Conservation (phyloP, 2,888 invertebrate genomes). For the Ornithoptera alexandrae region DNA sequence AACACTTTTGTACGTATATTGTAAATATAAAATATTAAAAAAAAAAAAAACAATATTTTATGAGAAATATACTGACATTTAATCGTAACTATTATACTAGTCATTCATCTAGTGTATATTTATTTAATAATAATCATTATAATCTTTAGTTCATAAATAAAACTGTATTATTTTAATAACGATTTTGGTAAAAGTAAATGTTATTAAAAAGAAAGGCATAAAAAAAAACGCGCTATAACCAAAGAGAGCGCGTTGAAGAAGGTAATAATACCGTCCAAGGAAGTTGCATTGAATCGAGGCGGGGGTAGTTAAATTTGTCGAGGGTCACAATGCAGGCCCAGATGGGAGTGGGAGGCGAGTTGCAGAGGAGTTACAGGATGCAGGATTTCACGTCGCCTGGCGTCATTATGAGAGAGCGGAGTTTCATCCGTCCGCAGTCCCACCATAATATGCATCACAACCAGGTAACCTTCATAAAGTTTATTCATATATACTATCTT, state of each 20-base stretch:
- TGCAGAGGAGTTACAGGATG: constrained; percentile 77
- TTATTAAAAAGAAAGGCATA: constrained; percentile 32
- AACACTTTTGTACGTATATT: constrained; percentile 43
- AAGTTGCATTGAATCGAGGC: constrained; percentile 8
- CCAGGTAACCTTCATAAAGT: constrained; percentile 56
- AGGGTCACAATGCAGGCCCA: constrained; percentile 67
- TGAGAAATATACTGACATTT: constrained; percentile 57
- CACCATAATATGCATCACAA: constrained; percentile 80
- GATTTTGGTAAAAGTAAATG: constrained; percentile 34
- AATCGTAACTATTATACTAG: constrained; percentile 72
- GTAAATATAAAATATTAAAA: constrained; percentile 45
- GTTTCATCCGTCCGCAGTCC: constrained; percentile 83
- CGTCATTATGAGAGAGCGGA: constrained; percentile 84
- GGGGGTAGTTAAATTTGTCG: constrained; percentile 18
- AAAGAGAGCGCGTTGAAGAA: constrained; percentile 44
- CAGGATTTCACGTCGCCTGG: constrained; percentile 78
- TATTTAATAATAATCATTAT: constrained; percentile 54
- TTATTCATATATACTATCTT: not conserved
- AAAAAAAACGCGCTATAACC: constrained; percentile 31
- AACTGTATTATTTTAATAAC: not conserved
- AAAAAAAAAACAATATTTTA: constrained; percentile 44
- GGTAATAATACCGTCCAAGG: constrained; percentile 37
- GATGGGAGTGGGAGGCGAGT: constrained; percentile 66
- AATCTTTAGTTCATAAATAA: constrained; percentile 38
- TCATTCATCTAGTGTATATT: constrained; percentile 79